Conservation (phyloP, 2,113 vertebrate species). For the Pelodiscus sinensis region DNA sequence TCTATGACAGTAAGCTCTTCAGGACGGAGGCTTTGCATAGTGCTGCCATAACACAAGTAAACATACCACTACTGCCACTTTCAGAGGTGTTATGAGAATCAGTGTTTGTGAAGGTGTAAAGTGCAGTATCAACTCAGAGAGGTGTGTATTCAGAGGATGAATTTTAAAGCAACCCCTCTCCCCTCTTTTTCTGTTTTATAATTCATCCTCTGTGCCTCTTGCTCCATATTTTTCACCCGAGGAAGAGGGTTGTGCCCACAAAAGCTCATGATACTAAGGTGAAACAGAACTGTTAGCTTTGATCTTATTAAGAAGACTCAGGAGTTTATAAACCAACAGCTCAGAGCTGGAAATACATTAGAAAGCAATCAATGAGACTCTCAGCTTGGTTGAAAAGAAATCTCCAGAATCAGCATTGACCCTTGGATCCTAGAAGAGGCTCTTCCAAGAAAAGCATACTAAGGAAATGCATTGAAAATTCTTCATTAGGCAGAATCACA, state of each 20-base stretch:
- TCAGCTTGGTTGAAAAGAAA: not conserved
- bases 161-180: too few species aligned
- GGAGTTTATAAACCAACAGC: not conserved
- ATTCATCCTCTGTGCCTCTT: too few species aligned
- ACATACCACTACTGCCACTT: not conserved
- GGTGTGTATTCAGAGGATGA: too few species aligned
- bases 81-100: accelerated
- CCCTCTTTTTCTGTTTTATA: too few species aligned
- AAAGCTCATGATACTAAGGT: too few species aligned
- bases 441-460: accelerated
- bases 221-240: too few species aligned
- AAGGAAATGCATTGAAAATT: not conserved
- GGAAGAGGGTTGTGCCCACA: too few species aligned
- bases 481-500: not conserved
- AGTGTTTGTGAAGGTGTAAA: not conserved
- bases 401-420: accelerated
- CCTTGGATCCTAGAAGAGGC: not conserved
- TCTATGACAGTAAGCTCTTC: not conserved
- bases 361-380: not conserved
- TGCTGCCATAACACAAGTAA: accelerated
- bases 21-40: not conserved
- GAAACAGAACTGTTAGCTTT: too few species aligned
- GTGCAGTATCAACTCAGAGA: not conserved
- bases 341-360: not conserved
- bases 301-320: too few species aligned